These are phyloP conservation scores for Drosophila stalkeri DNA, from an alignment of 2,888 invertebrate genomes.

Conservation along the genomic window DNA sequence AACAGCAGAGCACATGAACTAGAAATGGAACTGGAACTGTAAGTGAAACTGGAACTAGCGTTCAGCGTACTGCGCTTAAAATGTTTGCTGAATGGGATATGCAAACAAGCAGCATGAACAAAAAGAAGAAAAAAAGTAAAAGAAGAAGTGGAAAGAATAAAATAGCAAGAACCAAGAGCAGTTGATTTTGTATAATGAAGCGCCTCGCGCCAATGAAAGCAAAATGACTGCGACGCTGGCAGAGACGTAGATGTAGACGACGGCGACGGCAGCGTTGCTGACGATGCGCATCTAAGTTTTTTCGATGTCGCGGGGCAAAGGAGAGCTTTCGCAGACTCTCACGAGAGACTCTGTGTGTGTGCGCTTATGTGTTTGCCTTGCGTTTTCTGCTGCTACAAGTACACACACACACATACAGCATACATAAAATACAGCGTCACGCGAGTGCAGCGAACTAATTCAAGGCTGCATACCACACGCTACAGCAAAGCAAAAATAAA, in stretches of 20 bases:
- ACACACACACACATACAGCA: conserved; percentile 35
- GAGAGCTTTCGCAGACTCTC: conserved; percentile 65
- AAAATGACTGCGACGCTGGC: conserved; percentile 40
- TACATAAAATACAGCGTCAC: conserved; percentile 75
- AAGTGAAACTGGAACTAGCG: conserved; percentile 13
- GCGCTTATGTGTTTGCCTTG: conserved; percentile 45
- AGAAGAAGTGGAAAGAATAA: conserved; percentile 13
- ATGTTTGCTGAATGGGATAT: conserved; percentile 71
- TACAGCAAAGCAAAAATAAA: conserved; percentile 76
- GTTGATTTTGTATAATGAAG: conserved; percentile 60
- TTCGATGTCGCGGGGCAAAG: conserved; percentile 39
- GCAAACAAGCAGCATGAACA: conserved; percentile 68
- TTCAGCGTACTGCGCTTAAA: conserved; percentile 45
- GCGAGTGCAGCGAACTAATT: conserved; percentile 86
- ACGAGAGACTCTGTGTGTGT: conserved; percentile 37
- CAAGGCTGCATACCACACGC: conserved; percentile 85
- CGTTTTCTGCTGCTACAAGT: conserved; percentile 36
- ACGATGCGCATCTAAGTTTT: conserved; percentile 65
- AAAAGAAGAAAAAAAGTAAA: not conserved
- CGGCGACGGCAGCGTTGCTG: conserved; percentile 40
- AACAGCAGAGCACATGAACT: not conserved
- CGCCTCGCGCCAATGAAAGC: conserved; percentile 68
- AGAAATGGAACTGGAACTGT: conserved; percentile 2
- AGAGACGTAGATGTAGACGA: conserved; percentile 33
- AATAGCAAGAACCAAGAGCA: conserved; percentile 41